phyloP scores from a whole-genome alignment of 2,888 invertebrate genomes.

The Brachynemurus nebulosus region DNA sequence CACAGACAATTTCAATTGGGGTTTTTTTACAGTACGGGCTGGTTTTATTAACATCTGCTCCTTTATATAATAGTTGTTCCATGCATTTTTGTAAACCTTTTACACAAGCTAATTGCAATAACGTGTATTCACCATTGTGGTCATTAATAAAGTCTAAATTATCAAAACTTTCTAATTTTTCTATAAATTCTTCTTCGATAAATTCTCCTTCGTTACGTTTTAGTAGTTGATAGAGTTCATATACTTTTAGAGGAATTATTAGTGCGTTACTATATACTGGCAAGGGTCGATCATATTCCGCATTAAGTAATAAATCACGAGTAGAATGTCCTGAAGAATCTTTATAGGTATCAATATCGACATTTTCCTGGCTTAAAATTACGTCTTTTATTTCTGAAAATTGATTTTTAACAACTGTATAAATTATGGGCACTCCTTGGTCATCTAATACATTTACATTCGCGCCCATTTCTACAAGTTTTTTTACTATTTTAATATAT shows the following conservation, averaged over 20 bases:
- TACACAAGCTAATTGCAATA: conserved; percentile 30
- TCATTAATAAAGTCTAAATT: conserved; percentile 27
- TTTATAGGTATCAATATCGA: conserved; percentile 43
- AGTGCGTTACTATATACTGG: conserved; percentile 18
- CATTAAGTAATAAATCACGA: conserved; percentile 37
- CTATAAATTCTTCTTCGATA: conserved; percentile 21
- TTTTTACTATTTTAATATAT: conserved; percentile 36
- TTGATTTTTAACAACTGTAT: conserved; percentile 44
- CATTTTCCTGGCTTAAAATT: conserved; percentile 37
- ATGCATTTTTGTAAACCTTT: conserved; percentile 35
- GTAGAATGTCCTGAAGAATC: conserved; percentile 40
- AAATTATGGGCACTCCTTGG: conserved; percentile 40
- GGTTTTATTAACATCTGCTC: conserved; percentile 40
- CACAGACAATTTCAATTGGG: conserved; percentile 18
- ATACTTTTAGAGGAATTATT: conserved; percentile 10
- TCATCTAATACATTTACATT: conserved; percentile 40
- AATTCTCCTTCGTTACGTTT: conserved; percentile 21
- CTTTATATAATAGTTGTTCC: conserved; percentile 37
- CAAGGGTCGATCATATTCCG: conserved; percentile 22
- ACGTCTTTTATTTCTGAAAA: conserved; percentile 37
- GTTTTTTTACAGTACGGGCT: conserved; percentile 24
- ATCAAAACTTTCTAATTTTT: conserved; percentile 25
- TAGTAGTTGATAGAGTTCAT: conserved; percentile 13
- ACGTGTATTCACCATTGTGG: conserved; percentile 27
- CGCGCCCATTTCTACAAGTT: conserved; percentile 39